Evolutionary conservation across 2,888 invertebrate species (phyloP).

Genomic region (Epinotia brunnichana): DNA sequence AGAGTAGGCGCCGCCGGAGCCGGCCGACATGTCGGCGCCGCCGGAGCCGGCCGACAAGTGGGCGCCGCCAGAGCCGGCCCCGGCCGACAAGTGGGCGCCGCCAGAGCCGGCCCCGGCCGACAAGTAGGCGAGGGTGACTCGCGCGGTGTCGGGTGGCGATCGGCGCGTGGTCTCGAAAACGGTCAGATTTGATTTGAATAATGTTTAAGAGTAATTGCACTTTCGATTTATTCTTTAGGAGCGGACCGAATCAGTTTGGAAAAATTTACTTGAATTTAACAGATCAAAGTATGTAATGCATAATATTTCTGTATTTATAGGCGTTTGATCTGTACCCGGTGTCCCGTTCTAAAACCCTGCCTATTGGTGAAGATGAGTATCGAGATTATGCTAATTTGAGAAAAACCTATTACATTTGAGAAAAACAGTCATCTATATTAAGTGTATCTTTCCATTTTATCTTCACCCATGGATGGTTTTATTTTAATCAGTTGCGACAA

Average conservation of each 20-base stretch:
- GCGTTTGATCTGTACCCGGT: constrained; percentile 19
- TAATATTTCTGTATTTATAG: constrained; percentile 22
- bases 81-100: too few relatives aligned
- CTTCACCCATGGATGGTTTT: constrained; percentile 3
- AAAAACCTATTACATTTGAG: background rate
- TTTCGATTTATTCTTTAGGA: constrained; percentile 60
- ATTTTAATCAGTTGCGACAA: constrained; percentile 1
- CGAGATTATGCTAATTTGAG: constrained; percentile 1
- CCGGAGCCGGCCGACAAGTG: too few relatives aligned
- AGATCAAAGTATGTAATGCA: constrained; percentile 17
- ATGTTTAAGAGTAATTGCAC: constrained; percentile 69
- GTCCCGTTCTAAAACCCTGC: background rate
- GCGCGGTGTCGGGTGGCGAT: too few relatives aligned
- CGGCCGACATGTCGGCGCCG: too few relatives aligned
- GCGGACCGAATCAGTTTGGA: constrained; percentile 26
- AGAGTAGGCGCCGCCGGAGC: too few relatives aligned
- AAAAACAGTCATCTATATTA: background rate
- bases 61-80: too few relatives aligned
- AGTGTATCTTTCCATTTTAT: background rate
- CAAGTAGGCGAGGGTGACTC: too few relatives aligned
- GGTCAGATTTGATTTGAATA: constrained; percentile 50
- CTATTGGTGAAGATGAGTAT: constrained; percentile 11
- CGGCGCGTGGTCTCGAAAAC: too few relatives aligned
- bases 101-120: too few relatives aligned
- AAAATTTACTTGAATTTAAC: constrained; percentile 30